Conservation (phyloP, 1,140 invertebrate genomes). For the Pomacea maculata region DNA sequence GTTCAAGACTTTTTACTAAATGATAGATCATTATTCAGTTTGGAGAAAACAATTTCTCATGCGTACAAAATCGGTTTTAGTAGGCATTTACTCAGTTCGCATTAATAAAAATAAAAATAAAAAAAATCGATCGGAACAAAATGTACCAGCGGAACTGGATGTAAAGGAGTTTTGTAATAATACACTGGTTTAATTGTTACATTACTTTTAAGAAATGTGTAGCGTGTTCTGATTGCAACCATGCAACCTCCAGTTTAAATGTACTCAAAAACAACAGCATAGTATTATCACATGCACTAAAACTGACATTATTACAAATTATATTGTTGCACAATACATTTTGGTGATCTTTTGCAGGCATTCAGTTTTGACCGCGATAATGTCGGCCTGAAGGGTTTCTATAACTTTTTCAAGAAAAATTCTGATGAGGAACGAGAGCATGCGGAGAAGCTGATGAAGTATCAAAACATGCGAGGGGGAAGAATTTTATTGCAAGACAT, state of each 20-base stretch:
- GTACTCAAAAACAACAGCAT: neutral
- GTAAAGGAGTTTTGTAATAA: neutral
- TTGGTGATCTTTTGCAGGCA: constrained; percentile 67
- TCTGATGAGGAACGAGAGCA: constrained; percentile 81
- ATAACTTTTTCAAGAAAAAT: constrained; percentile 76
- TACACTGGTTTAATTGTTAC: neutral
- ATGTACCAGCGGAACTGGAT: neutral
- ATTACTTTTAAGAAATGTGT: neutral
- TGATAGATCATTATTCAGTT: too few species aligned
- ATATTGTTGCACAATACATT: neutral
- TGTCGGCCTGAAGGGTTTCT: constrained; percentile 77
- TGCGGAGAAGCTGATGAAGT: constrained; percentile 77
- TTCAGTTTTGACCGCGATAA: constrained; percentile 82
- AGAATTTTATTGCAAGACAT: constrained; percentile 68
- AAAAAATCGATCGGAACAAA: too few species aligned
- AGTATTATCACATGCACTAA: neutral
- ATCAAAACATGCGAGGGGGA: constrained; percentile 83
- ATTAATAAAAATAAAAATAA: too few species aligned
- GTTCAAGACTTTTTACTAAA: too few species aligned
- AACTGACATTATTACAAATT: neutral
- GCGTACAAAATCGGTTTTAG: too few species aligned
- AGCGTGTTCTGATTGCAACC: too few species aligned
- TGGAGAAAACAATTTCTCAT: too few species aligned
- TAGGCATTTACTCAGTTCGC: too few species aligned
- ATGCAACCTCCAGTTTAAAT: neutral